A percentile compares a stretch with the other conserved stretches of the same genome.
These are phyloP conservation scores for Eucidaris tribuloides DNA, from an alignment of 35 echinoderm and acorn worm genomes.

Conservation along the genomic window DNA sequence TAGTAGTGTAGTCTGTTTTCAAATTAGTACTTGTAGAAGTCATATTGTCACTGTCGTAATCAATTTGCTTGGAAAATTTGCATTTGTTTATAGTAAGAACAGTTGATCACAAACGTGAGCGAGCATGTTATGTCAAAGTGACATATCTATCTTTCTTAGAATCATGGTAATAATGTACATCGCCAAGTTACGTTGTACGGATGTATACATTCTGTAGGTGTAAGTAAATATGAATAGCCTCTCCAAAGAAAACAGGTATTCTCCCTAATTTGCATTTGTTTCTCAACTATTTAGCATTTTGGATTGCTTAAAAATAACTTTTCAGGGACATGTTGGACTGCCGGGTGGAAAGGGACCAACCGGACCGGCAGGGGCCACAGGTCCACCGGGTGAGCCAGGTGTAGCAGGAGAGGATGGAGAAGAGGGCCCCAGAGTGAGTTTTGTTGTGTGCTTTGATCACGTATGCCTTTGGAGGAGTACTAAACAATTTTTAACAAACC, in stretches of 20 bases:
- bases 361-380: conserved; percentile 18
- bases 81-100: too few species aligned
- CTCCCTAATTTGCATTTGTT: too few species aligned
- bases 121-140: too few species aligned
- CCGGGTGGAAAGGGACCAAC: conserved; percentile 11
- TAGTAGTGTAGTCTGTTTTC: too few species aligned
- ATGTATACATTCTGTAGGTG: not conserved
- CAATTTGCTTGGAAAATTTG: too few species aligned
- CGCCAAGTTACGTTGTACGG: not conserved
- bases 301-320: not conserved
- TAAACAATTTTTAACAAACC: not conserved
- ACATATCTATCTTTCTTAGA: too few species aligned
- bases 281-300: not conserved
- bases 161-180: not conserved
- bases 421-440: conserved; percentile 17
- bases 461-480: not conserved
- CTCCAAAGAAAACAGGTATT: not conserved
- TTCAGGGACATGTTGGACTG: conserved; percentile 23
- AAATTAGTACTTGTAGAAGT: too few species aligned
- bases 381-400: conserved; percentile 5
- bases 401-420: not conserved
- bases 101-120: too few species aligned
- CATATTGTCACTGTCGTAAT: too few species aligned
- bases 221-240: too few species aligned
- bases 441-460: not conserved